Conservation (phyloP, 2,888 invertebrate species). For the Sympetrum striolatum region DNA sequence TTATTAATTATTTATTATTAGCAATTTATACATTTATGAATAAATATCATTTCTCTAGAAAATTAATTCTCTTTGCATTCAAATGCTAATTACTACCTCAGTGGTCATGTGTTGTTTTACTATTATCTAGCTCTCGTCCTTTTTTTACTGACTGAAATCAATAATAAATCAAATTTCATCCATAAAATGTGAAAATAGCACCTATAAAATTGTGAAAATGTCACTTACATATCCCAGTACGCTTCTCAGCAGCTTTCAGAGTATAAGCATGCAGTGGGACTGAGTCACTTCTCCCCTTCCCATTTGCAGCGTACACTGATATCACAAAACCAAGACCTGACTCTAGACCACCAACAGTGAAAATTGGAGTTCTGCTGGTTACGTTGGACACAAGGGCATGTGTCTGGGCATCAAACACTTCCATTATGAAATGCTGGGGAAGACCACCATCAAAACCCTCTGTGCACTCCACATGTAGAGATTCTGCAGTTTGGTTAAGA, state of each 20-base stretch:
- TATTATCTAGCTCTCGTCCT: too few relatives aligned
- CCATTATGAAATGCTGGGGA: conserved; percentile 75
- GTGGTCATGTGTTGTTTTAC: too few relatives aligned
- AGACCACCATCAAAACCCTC: conserved; percentile 81
- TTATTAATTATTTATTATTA: too few relatives aligned
- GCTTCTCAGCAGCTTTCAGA: conserved; percentile 74
- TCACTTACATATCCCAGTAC: conserved; percentile 64
- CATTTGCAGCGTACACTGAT: conserved; percentile 73
- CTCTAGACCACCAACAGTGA: conserved; percentile 71
- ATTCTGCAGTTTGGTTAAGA: conserved; percentile 75
- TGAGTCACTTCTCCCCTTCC: conserved; percentile 73
- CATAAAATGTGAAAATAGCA: neutral
- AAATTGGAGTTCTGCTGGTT: conserved; percentile 67
- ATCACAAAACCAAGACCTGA: conserved; percentile 74
- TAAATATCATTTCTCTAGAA: too few relatives aligned
- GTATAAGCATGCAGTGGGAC: conserved; percentile 73
- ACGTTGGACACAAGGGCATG: conserved; percentile 65
- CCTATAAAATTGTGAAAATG: neutral
- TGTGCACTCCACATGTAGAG: conserved; percentile 74
- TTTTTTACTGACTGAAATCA: too few relatives aligned
- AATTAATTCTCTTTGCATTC: too few relatives aligned
- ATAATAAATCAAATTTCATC: too few relatives aligned
- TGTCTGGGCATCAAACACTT: conserved; percentile 67
- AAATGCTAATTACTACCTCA: too few relatives aligned
- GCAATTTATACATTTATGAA: too few relatives aligned